A percentile compares a stretch with the other conserved stretches of the same genome.
phyloP scores from a whole-genome alignment of 2,797 vertebrate species.

The Florisuga fusca region DNA sequence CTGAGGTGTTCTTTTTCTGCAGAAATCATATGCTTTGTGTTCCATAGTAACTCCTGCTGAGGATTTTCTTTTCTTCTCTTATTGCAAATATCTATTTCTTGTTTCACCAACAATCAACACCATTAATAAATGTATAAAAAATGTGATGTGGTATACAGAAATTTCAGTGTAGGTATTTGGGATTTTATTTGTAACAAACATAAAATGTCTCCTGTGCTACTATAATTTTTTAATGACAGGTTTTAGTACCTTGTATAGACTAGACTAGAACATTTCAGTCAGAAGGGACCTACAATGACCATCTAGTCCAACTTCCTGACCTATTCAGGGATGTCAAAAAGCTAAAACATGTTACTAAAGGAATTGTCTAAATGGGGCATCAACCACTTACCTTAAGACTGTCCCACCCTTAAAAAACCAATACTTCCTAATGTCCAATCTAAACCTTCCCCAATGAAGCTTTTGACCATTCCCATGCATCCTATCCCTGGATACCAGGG shows the following conservation, averaged over 20 bases:
- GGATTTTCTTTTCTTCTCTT: neutral
- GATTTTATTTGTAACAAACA: neutral
- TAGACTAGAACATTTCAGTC: neutral
- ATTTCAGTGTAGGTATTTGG: neutral
- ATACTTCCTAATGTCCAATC: too few species aligned
- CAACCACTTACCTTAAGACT: too few species aligned
- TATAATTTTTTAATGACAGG: neutral
- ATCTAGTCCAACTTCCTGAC: neutral
- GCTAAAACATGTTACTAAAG: neutral
- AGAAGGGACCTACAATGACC: neutral
- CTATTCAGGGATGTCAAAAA: neutral
- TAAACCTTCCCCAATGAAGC: too few species aligned
- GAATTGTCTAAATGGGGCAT: neutral
- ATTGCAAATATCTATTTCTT: neutral
- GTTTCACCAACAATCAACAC: neutral
- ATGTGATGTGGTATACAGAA: neutral
- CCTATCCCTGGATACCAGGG: too few species aligned
- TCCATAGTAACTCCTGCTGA: neutral
- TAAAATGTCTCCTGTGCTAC: neutral
- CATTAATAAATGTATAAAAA: neutral
- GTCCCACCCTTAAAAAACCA: too few species aligned
- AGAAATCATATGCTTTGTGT: neutral
- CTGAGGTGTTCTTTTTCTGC: neutral
- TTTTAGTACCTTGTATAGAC: neutral
- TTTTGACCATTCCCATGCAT: too few species aligned